Evolutionary conservation across 35 echinoderm and acorn worm genomes (phyloP).

Genomic region (Antedon bifida): DNA sequence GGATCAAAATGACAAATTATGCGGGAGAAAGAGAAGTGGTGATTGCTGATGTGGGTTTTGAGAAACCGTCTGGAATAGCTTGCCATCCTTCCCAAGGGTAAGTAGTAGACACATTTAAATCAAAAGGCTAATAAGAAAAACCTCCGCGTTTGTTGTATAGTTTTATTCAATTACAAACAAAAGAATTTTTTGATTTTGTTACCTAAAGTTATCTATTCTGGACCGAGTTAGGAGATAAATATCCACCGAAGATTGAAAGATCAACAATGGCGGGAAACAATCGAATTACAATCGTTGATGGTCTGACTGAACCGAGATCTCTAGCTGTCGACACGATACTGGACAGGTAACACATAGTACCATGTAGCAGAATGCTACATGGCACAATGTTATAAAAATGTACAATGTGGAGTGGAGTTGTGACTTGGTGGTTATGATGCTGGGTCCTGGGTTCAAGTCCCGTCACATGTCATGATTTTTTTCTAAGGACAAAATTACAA

Average conservation of each 20-base stretch:
- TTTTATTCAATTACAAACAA: background rate
- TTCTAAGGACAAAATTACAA: no score
- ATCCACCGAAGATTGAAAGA: conserved; percentile 49
- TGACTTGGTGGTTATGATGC: no score
- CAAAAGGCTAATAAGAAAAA: background rate
- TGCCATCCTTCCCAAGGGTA: background rate
- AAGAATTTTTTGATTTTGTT: background rate
- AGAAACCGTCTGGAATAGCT: background rate
- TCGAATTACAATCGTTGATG: conserved; percentile 23
- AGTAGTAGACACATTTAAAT: background rate
- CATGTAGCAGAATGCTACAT: background rate
- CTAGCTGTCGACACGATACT: conserved; percentile 41
- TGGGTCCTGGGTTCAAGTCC: no score
- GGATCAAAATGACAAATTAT: conserved; percentile 7
- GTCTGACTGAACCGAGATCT: conserved; percentile 25
- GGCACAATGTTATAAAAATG: background rate
- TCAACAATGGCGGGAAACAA: conserved; percentile 31
- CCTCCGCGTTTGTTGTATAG: background rate
- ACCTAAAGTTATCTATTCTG: conserved; percentile 44
- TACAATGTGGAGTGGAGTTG: no score
- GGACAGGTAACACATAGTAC: conserved; percentile 16
- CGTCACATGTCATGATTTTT: no score
- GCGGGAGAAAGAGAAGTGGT: background rate
- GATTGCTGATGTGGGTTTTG: background rate
- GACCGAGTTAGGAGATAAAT: conserved; percentile 40